phyloP scores from a whole-genome alignment of 2,113 vertebrate genomes.

The Bothrops jararaca region DNA sequence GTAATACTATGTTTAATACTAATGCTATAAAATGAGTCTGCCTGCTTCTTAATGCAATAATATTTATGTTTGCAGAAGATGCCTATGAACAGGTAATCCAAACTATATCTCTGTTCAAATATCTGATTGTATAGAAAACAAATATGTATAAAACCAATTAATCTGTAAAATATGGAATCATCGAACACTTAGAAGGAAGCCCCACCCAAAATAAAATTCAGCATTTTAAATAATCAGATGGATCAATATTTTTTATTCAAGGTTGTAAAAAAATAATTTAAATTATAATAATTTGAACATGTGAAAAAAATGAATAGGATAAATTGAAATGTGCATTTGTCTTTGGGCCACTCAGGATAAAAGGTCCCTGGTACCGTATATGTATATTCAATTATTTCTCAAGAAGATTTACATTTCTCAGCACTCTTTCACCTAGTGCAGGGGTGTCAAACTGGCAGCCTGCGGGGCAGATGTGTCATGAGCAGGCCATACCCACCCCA shows the following conservation, averaged over 20 bases:
- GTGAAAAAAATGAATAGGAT: background rate
- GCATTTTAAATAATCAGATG: background rate
- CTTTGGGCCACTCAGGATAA: background rate
- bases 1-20: conserved; percentile 3
- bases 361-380: background rate
- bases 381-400: background rate
- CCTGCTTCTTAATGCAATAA: background rate
- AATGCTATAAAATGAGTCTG: background rate
- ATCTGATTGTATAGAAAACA: background rate
- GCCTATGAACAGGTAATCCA: background rate
- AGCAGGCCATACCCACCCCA: too few relatives aligned
- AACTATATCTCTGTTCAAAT: background rate
- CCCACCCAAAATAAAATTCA: background rate
- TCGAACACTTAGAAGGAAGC: background rate
- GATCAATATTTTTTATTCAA: background rate
- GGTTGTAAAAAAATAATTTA: background rate
- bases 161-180: background rate
- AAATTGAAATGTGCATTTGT: background rate
- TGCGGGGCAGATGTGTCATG: too few relatives aligned
- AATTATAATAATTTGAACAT: background rate
- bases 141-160: background rate
- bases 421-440: background rate
- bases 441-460: too few relatives aligned
- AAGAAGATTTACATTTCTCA: background rate
- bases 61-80: background rate